Conservation (phyloP, 2,113 vertebrate genomes). For the Oplegnathus fasciatus region DNA sequence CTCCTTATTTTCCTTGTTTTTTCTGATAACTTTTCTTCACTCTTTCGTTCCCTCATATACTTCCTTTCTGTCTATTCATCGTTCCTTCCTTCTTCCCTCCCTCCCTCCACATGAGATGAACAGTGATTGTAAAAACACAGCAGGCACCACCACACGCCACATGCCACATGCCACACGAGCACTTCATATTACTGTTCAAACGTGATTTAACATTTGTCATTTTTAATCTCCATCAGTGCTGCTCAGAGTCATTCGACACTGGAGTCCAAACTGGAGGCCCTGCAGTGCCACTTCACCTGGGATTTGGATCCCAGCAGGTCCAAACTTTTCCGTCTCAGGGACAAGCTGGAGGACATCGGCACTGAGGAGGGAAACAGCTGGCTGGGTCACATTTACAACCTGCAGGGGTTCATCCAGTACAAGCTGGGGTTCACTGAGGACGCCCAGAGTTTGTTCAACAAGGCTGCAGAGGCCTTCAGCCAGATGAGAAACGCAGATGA, state of each 20-base stretch:
- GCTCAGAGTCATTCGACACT: not conserved
- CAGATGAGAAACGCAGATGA: constrained; percentile 70
- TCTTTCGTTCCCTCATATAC: too few species aligned
- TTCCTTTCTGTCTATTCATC: not conserved
- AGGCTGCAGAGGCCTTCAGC: constrained; percentile 65
- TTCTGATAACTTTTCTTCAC: too few species aligned
- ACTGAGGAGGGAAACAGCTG: constrained; percentile 53
- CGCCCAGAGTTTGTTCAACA: constrained; percentile 53
- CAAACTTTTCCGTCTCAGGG: constrained; percentile 37
- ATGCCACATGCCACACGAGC: too few species aligned
- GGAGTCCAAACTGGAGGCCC: constrained; percentile 51
- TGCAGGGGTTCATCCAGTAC: constrained; percentile 68
- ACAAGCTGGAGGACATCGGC: constrained; percentile 68
- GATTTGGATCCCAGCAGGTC: constrained; percentile 23
- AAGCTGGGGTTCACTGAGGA: not conserved
- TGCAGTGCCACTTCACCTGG: constrained; percentile 78
- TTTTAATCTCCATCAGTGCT: constrained; percentile 6
- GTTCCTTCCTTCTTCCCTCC: not conserved
- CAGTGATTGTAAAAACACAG: too few species aligned
- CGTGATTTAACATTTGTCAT: not conserved
- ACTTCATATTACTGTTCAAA: not conserved
- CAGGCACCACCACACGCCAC: too few species aligned
- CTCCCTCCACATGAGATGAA: not conserved
- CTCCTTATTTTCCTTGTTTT: not conserved
- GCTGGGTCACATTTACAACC: constrained; percentile 78